These are phyloP conservation scores for Hydropotes inermis DNA, from an alignment of 2,113 vertebrate genomes.

Conservation along the genomic window DNA sequence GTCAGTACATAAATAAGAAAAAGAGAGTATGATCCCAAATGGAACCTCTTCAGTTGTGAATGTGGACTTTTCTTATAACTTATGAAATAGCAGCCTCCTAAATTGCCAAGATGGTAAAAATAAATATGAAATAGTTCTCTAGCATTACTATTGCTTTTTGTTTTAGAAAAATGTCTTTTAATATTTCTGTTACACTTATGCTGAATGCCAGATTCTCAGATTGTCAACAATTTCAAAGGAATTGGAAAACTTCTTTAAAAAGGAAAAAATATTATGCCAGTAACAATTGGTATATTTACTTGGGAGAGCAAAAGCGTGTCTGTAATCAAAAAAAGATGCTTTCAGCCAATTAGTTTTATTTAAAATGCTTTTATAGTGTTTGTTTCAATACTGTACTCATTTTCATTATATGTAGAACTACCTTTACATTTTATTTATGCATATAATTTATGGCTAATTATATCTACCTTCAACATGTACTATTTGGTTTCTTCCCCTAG, in stretches of 20 bases:
- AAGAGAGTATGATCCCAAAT: neutral
- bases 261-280: neutral
- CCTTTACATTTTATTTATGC: neutral
- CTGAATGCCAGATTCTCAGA: neutral
- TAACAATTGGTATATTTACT: neutral
- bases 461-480: fast-evolving
- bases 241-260: neutral
- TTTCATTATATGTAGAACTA: neutral
- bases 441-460: neutral
- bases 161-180: neutral
- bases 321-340: neutral
- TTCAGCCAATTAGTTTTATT: neutral
- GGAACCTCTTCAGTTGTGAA: neutral
- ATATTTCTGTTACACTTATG: neutral
- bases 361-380: neutral
- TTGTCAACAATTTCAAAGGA: neutral
- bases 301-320: neutral
- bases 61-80: neutral
- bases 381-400: neutral
- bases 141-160: neutral
- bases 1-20: neutral
- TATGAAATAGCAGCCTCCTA: neutral
- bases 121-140: neutral
- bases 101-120: neutral
- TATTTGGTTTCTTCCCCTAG: neutral